Conservation (phyloP, 2,888 invertebrate species). For the Ethmia dodecea region DNA sequence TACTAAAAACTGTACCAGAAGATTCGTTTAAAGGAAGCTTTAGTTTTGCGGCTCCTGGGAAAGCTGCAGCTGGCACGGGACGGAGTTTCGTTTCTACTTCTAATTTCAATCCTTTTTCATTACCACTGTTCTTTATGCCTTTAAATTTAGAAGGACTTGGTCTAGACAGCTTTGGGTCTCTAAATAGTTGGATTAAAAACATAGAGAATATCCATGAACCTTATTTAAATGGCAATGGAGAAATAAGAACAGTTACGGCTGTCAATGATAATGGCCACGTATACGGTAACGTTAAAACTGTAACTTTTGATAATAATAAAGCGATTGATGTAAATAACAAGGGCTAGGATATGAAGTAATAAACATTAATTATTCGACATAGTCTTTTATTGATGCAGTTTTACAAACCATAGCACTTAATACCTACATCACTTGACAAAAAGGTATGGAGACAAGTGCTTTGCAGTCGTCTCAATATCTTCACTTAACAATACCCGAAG, state of each 20-base stretch:
- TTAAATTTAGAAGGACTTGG: slow-evolving; percentile 32
- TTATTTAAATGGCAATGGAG: slow-evolving; percentile 29
- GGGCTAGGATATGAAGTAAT: slow-evolving; percentile 10
- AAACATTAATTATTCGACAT: slow-evolving; percentile 9
- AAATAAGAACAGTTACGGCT: slow-evolving; percentile 34
- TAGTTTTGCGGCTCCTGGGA: slow-evolving; percentile 35
- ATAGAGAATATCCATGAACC: slow-evolving; percentile 40
- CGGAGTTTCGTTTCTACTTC: slow-evolving; percentile 40
- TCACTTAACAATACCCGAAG: slow-evolving; percentile 13
- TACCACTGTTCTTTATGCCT: slow-evolving; percentile 39
- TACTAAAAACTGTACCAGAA: slow-evolving; percentile 14
- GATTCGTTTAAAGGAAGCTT: slow-evolving; percentile 28
- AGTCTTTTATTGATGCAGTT: slow-evolving; percentile 34
- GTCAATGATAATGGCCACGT: slow-evolving; percentile 48
- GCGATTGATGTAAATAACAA: slow-evolving; percentile 20
- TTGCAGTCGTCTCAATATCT: slow-evolving; percentile 52
- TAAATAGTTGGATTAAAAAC: slow-evolving; percentile 41
- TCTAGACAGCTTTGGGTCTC: slow-evolving; percentile 20
- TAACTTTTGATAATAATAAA: slow-evolving; percentile 33
- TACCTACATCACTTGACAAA: slow-evolving; percentile 14
- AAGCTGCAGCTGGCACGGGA: slow-evolving; percentile 33
- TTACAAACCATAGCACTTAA: slow-evolving; percentile 2
- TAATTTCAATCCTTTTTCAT: slow-evolving; percentile 32
- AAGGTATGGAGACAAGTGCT: slow-evolving; percentile 55
- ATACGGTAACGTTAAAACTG: slow-evolving; percentile 42